Percentiles rank a stretch among this genome's conserved stretches.
These are phyloP conservation scores for Gambusia holbrooki DNA, from an alignment of 2,113 vertebrate genomes.

Conservation along the genomic window DNA sequence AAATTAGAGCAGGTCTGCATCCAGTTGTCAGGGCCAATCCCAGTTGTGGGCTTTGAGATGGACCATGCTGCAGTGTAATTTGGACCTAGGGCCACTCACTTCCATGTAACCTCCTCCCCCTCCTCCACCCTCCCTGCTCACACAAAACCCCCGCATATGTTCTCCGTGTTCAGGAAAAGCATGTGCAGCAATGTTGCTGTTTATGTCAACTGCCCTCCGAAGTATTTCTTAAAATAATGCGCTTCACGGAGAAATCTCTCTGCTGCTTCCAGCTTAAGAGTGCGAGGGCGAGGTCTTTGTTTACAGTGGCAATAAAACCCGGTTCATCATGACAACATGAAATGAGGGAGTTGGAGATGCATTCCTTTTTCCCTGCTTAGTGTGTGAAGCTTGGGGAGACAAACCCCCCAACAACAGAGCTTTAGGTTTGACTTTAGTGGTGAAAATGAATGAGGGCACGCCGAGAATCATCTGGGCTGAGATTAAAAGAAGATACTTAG, in stretches of 20 bases:
- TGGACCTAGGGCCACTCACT: conserved; percentile 59
- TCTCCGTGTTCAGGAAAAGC: conserved; percentile 30
- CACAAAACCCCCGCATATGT: conserved; percentile 19
- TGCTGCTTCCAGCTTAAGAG: conserved; percentile 41
- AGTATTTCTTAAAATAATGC: conserved; percentile 25
- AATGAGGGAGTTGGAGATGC: conserved; percentile 45
- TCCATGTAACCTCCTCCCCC: conserved; percentile 36
- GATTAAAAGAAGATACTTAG: neutral
- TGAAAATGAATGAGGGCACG: neutral
- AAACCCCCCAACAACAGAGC: too few species aligned
- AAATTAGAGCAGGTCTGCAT: conserved; percentile 84
- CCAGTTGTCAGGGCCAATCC: conserved; percentile 82
- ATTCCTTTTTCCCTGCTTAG: conserved; percentile 42
- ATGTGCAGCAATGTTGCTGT: conserved; percentile 14
- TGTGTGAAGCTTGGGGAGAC: conserved; percentile 13
- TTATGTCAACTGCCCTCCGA: neutral
- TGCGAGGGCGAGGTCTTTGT: conserved; percentile 48
- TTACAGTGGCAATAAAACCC: conserved; percentile 53
- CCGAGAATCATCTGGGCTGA: conserved; percentile 1
- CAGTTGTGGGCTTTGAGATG: conserved; percentile 82
- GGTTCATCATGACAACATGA: conserved; percentile 60
- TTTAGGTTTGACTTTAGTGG: neutral
- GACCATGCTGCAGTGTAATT: conserved; percentile 78
- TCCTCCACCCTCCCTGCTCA: neutral
- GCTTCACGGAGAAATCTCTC: conserved; percentile 9